These are phyloP conservation scores for Spisula solida DNA, from an alignment of 2,888 invertebrate genomes.

Conservation along the genomic window DNA sequence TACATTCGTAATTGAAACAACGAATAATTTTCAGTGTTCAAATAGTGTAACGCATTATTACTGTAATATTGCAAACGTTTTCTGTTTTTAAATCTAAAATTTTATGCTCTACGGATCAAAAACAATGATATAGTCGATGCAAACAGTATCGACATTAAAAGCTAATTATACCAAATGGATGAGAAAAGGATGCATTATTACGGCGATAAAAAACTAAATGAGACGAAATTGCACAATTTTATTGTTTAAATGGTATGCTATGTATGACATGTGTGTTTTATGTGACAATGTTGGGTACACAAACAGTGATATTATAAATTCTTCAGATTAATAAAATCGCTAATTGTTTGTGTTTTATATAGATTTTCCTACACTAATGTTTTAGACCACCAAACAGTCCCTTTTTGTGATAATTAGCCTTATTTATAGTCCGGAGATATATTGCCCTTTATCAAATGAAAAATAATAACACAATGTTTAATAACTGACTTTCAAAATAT, in stretches of 20 bases:
- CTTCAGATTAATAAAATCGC: too few species aligned
- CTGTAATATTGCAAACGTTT: background rate
- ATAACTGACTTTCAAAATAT: too few species aligned
- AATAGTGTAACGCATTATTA: background rate
- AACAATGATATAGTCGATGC: background rate
- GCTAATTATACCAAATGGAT: background rate
- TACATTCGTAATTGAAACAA: background rate
- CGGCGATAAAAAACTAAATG: background rate
- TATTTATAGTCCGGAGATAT: too few species aligned
- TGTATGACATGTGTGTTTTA: background rate
- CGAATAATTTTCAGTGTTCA: too few species aligned
- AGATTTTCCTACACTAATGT: too few species aligned
- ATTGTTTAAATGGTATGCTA: background rate
- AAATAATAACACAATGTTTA: too few species aligned
- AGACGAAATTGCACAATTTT: background rate
- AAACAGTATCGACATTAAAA: background rate
- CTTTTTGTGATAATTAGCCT: too few species aligned
- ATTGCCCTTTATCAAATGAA: too few species aligned
- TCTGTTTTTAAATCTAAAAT: background rate
- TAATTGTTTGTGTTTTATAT: too few species aligned
- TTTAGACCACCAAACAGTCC: too few species aligned
- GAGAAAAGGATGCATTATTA: background rate
- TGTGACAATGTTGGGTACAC: background rate
- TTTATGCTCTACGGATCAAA: conserved; percentile 12
- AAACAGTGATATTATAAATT: background rate